These are phyloP conservation scores for Anas platyrhynchos DNA, from an alignment of 2,113 vertebrate genomes.

Conservation along the genomic window DNA sequence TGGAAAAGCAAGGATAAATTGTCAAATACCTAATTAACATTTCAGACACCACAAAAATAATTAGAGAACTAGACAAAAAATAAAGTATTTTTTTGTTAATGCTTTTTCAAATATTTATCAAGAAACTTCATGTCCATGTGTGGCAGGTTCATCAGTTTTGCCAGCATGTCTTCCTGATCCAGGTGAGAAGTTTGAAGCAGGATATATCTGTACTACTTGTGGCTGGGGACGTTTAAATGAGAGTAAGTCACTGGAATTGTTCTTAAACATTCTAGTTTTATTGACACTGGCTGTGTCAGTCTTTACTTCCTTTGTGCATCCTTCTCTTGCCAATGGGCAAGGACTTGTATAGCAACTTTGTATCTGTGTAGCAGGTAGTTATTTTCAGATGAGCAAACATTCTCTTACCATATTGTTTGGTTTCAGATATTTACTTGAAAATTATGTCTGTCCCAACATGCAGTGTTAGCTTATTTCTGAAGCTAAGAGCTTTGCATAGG, in stretches of 20 bases:
- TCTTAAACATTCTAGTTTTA: not conserved
- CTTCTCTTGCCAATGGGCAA: not conserved
- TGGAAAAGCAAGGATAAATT: not conserved
- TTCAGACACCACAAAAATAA: not conserved
- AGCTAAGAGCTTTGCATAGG: not conserved
- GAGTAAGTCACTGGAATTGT: slow-evolving; percentile 67
- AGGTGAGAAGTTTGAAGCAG: slow-evolving; percentile 77
- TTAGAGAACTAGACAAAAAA: not conserved
- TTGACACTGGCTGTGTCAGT: not conserved
- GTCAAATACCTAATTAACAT: not conserved
- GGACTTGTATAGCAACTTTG: not conserved
- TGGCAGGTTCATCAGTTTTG: slow-evolving; percentile 77
- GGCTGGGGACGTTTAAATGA: slow-evolving; percentile 87
- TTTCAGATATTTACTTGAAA: not conserved
- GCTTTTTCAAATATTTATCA: not conserved
- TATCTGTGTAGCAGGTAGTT: not conserved
- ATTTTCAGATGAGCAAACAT: not conserved
- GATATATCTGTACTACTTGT: slow-evolving; percentile 79
- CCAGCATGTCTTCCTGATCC: slow-evolving; percentile 86
- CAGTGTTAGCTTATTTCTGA: not conserved
- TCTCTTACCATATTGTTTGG: not conserved
- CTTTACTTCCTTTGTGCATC: not conserved
- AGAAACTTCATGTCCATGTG: not conserved
- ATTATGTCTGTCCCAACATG: not conserved
- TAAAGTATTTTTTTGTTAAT: not conserved